phyloP scores from a whole-genome alignment of 2,797 vertebrate species.

The Cuniculus paca region DNA sequence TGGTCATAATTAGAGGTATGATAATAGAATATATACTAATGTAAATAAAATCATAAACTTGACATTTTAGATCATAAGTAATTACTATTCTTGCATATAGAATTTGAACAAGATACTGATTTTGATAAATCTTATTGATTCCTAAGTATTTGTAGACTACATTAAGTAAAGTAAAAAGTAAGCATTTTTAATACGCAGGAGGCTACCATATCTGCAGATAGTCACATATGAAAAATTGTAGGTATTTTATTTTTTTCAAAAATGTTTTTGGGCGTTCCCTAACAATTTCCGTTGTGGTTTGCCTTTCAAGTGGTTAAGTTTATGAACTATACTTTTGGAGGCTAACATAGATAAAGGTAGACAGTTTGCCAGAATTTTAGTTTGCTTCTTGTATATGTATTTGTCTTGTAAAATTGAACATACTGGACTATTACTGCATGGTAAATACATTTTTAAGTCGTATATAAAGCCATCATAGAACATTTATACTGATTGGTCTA shows the following conservation, averaged over 20 bases:
- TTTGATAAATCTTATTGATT: slow-evolving; percentile 46
- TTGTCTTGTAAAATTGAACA: neutral
- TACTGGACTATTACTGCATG: neutral
- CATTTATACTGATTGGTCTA: neutral
- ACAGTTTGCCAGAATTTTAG: slow-evolving; percentile 19
- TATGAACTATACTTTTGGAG: slow-evolving; percentile 48
- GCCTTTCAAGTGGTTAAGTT: slow-evolving; percentile 74
- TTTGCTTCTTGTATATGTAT: slow-evolving; percentile 40
- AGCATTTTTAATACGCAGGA: neutral
- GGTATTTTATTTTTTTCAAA: slow-evolving; percentile 54
- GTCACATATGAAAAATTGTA: slow-evolving; percentile 37
- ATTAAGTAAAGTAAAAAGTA: slow-evolving; percentile 64
- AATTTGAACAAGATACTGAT: neutral
- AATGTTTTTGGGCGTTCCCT: slow-evolving; percentile 81
- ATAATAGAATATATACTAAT: neutral
- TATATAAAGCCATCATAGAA: neutral
- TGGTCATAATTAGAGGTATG: neutral
- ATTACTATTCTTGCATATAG: neutral
- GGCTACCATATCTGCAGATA: slow-evolving; percentile 32
- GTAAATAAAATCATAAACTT: neutral
- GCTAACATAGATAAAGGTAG: slow-evolving; percentile 52
- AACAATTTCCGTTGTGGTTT: slow-evolving; percentile 81
- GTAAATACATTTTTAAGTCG: neutral
- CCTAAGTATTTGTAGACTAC: slow-evolving; percentile 47
- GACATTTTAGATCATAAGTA: neutral